phyloP scores from a whole-genome alignment of 1,140 invertebrate species.

The Leptinotarsa defecta region DNA sequence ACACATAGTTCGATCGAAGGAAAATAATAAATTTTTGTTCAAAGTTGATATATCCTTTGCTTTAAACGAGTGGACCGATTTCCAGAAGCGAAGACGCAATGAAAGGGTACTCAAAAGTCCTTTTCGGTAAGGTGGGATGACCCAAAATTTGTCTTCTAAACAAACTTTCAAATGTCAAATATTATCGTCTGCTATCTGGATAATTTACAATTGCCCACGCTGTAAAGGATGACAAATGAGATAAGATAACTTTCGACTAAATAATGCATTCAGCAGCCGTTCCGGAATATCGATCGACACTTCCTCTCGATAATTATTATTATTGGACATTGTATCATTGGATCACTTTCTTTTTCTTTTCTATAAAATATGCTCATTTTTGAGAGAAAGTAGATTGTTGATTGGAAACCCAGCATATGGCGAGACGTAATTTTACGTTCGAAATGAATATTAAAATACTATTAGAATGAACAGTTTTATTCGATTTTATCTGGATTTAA shows the following conservation, averaged over 20 bases:
- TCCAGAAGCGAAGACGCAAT: too few relatives aligned
- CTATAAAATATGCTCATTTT: slow-evolving; percentile 1
- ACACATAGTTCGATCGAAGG: too few relatives aligned
- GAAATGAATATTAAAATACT: neutral
- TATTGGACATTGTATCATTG: neutral
- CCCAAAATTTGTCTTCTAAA: too few relatives aligned
- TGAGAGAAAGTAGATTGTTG: neutral
- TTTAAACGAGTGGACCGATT: too few relatives aligned
- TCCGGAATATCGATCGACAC: neutral
- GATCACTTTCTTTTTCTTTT: neutral
- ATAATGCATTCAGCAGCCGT: neutral
- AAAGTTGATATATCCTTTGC: too few relatives aligned
- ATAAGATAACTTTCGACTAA: neutral
- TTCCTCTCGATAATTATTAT: neutral
- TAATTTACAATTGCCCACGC: too few relatives aligned
- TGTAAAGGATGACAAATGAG: too few relatives aligned
- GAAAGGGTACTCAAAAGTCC: too few relatives aligned
- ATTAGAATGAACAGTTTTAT: neutral
- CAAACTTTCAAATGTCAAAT: too few relatives aligned
- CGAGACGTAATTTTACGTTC: neutral
- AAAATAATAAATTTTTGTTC: too few relatives aligned
- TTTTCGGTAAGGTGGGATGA: too few relatives aligned
- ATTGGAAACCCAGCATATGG: neutral
- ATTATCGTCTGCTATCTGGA: too few relatives aligned
- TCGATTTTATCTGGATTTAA: neutral